These are phyloP conservation scores for Tauraco hartlaubi DNA, from an alignment of 2,797 vertebrate genomes.

Conservation along the genomic window DNA sequence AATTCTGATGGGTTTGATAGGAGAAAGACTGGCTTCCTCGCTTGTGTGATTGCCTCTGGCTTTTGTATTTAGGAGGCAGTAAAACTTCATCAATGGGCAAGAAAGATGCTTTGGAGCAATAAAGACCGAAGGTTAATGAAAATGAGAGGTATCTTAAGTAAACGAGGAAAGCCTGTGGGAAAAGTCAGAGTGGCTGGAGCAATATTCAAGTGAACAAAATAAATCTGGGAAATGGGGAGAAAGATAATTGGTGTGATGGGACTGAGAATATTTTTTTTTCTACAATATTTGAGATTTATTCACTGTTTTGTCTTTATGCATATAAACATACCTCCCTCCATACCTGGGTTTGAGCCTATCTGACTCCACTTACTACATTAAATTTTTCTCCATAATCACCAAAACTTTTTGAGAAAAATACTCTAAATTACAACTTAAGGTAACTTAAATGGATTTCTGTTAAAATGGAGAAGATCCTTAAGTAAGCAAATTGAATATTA, in stretches of 20 bases:
- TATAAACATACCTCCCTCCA: not conserved
- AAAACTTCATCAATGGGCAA: not conserved
- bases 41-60: not conserved
- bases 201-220: not conserved
- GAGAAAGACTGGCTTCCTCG: not conserved
- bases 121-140: not conserved
- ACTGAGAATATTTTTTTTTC: not conserved
- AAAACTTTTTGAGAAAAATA: not conserved
- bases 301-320: not conserved
- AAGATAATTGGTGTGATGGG: not conserved
- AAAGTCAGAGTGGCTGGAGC: not conserved
- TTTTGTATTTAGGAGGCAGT: not conserved
- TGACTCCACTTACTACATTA: not conserved
- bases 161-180: not conserved
- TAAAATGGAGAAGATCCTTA: not conserved
- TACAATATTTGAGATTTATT: not conserved
- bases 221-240: not conserved
- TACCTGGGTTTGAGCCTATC: not conserved
- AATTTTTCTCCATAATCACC: not conserved
- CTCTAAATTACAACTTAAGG: not conserved
- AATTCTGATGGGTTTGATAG: not conserved
- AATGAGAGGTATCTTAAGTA: not conserved
- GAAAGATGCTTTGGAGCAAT: not conserved
- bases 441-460: not conserved
- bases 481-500: not conserved